Evolutionary conservation across 1,140 invertebrate genomes (phyloP), one percentile per base, ranked within the genome.

Genomic region (Hylaeus anthracinus): DNA sequence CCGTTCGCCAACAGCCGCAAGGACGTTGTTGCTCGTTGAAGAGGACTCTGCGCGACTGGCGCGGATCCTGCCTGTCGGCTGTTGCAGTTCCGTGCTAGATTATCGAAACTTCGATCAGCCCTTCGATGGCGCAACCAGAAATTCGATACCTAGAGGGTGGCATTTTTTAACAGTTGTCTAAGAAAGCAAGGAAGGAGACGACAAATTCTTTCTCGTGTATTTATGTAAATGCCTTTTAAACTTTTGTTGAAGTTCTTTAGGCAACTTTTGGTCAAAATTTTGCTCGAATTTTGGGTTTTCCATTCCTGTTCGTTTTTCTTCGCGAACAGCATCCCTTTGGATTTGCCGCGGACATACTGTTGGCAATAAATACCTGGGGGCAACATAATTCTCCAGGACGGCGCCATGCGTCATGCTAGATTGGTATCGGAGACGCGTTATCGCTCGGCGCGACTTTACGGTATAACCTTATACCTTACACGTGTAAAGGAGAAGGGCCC

Each of bases 361-460:
- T 75, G 74, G 86, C 74, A 89, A 90, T 90, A 90, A 90, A 90
- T 90, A 89, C 79, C 63, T 81, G 37, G 58, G 48, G 58, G 43
- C 60, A 84, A 84, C 82, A 86, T 89, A 90, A 88, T 86, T 91
- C 87, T 88, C 83, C 39, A n/a, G 69, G 72, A 73, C 73, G 79
- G 88, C 82, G 81, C 86, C 76, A 88, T 90, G 86, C 86, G 77
- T 91, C 90, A 90, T 90, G 81, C 84, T 90, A 91, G 89, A 91
- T 90, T 88, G 83, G 85, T 90, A 90, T 90, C 89, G 84, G 74
- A 80, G 82, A 86, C 78, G 80, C 72, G 88, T 89, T 90, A 90
- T 89, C 86, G 88, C 85, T 84, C 76, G 82, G 63, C 77, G 55
- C 60, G 74, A 69, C 79, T 85, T 87, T 85, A 87, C 63, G 76